Evolutionary conservation across 37 sponge, comb jelly and placozoan species (phyloP).

Genomic region (Aphrocallistes beatrix): DNA sequence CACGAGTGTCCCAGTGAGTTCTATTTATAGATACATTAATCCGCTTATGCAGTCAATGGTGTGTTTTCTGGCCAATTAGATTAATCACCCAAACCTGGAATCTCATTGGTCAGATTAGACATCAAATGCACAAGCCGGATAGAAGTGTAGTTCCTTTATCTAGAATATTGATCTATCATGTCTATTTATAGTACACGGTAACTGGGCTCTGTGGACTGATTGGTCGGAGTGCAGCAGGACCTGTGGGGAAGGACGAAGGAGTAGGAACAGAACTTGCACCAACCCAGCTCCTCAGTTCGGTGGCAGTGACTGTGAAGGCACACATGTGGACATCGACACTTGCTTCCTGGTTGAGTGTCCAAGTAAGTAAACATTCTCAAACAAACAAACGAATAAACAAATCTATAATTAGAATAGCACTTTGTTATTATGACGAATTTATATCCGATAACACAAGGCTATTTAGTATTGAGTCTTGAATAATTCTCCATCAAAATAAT

Average conservation of each 20-base stretch:
- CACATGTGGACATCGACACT: background rate
- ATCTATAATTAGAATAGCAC: no score
- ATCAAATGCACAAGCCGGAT: no score
- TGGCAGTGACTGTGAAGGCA: constrained; percentile 42
- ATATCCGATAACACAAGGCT: no score
- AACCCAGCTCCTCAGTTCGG: constrained; percentile 39
- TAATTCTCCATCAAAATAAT: no score
- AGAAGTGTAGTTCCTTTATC: no score
- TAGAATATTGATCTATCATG: no score
- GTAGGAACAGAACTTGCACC: constrained; percentile 42
- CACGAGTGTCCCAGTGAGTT: background rate
- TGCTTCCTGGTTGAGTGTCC: constrained; percentile 44
- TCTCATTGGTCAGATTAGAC: no score
- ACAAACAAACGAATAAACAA: no score
- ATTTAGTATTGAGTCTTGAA: no score
- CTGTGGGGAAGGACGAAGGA: constrained; percentile 46
- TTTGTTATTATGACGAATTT: no score
- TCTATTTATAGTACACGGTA: constrained; percentile 50
- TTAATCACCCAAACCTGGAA: no score
- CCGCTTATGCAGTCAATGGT: background rate
- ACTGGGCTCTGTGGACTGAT: constrained; percentile 40
- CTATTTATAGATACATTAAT: background rate
- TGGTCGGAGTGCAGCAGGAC: constrained; percentile 48
- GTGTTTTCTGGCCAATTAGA: no score
- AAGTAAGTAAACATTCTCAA: constrained; percentile 27